Evolutionary conservation across 2,113 vertebrate species (phyloP).

Genomic region (Lagenorhynchus albirostris): DNA sequence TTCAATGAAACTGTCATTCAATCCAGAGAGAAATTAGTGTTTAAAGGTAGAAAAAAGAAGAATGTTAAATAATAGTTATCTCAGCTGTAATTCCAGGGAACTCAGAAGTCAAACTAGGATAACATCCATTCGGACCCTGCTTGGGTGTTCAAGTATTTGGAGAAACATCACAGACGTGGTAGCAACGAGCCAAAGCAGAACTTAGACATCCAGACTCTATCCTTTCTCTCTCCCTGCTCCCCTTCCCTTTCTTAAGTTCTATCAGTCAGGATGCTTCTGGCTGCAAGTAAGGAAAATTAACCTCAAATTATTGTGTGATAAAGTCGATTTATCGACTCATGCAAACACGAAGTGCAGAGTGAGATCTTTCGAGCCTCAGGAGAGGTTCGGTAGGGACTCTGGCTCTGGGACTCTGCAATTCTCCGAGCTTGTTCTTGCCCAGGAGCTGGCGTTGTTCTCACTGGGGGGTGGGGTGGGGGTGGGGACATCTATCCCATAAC

Average conservation of each 20-base stretch:
- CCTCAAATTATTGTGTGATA: not conserved
- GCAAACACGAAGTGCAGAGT: not conserved
- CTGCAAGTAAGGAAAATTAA: conserved; percentile 15
- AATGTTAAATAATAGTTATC: not conserved
- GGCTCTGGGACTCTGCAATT: not conserved
- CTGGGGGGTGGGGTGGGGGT: rapidly evolving
- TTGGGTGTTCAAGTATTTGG: not conserved
- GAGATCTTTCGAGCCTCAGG: not conserved
- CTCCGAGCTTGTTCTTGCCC: not conserved
- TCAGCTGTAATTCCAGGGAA: not conserved
- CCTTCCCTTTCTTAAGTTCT: not conserved
- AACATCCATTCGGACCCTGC: not conserved
- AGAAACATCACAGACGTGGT: not conserved
- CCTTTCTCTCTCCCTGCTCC: not conserved
- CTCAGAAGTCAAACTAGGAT: not conserved
- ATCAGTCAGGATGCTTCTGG: not conserved
- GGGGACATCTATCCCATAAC: not conserved
- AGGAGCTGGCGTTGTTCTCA: not conserved
- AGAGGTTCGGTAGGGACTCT: not conserved
- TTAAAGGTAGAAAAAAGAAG: not conserved
- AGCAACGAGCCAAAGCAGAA: not conserved
- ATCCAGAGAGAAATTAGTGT: not conserved
- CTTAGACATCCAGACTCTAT: not conserved
- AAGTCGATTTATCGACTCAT: not conserved
- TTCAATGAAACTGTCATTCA: not conserved